A percentile compares a stretch with the other conserved stretches of the same genome.
These are phyloP conservation scores for Xenopus borealis DNA, from an alignment of 2,113 vertebrate genomes.

Conservation along the genomic window DNA sequence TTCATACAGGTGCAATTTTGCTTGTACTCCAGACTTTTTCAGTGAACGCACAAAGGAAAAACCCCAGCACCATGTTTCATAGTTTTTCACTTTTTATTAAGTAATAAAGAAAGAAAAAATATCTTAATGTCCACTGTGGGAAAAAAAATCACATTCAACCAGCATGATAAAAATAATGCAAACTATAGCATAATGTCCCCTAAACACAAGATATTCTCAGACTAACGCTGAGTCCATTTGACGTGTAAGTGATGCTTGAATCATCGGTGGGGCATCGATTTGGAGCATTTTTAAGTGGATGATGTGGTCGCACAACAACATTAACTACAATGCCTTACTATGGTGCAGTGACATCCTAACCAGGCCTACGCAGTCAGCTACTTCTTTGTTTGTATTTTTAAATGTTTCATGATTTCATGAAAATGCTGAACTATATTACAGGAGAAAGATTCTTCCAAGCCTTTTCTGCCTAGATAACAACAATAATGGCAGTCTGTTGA, in stretches of 20 bases:
- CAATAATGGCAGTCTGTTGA: neutral
- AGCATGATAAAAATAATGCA: constrained; percentile 42
- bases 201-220: constrained; percentile 33
- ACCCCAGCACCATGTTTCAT: neutral
- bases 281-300: neutral
- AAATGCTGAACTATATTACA: neutral
- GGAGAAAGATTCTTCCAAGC: neutral
- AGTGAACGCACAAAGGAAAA: no score
- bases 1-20: no score
- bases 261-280: neutral
- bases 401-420: neutral
- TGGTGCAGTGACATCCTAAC: neutral
- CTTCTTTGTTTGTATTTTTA: neutral
- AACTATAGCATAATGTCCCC: constrained; percentile 44
- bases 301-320: neutral
- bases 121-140: constrained; percentile 55
- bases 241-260: neutral
- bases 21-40: no score
- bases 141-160: constrained; percentile 43
- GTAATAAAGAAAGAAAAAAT: constrained; percentile 23
- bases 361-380: neutral
- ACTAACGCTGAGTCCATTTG: no score
- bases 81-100: constrained; percentile 42
- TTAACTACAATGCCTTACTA: constrained; percentile 2
- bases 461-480: neutral